Evolutionary conservation across 1,140 invertebrate species (phyloP).

Genomic region (Mesaphorura yosii): DNA sequence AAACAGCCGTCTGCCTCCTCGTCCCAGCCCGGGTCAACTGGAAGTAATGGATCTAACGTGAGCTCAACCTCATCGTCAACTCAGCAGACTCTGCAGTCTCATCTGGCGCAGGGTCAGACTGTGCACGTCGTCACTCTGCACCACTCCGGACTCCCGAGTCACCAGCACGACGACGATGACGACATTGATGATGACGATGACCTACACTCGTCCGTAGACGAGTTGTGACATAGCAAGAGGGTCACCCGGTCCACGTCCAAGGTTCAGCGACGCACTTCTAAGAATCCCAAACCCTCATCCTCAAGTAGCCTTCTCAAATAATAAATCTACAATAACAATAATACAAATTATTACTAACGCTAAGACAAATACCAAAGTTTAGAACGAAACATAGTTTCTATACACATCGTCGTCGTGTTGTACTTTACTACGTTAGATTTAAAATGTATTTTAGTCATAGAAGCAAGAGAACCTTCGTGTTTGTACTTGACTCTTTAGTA

Average conservation of each 20-base stretch:
- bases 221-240: slow-evolving; percentile 20
- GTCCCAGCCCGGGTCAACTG: slow-evolving; percentile 6
- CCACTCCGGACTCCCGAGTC: slow-evolving; percentile 11
- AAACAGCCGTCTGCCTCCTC: slow-evolving; percentile 5
- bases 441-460: no score
- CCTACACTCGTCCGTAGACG: slow-evolving; percentile 16
- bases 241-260: slow-evolving; percentile 2
- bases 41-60: slow-evolving; percentile 9
- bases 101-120: slow-evolving; percentile 15
- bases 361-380: no score
- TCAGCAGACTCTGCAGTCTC: slow-evolving; percentile 4
- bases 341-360: no score
- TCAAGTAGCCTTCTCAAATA: slow-evolving; percentile 28
- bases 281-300: slow-evolving; percentile 12
- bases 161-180: slow-evolving; percentile 12
- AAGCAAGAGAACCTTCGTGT: no score
- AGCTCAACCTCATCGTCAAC: slow-evolving; percentile 7
- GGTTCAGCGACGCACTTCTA: neutral
- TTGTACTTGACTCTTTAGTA: no score
- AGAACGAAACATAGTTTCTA: no score
- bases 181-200: no score
- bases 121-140: slow-evolving; percentile 23
- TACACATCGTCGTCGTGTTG: no score
- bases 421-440: no score
- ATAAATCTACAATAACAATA: no score